Evolutionary conservation across 2,888 invertebrate genomes (phyloP).

Genomic region (Cataglyphis cursor): DNA sequence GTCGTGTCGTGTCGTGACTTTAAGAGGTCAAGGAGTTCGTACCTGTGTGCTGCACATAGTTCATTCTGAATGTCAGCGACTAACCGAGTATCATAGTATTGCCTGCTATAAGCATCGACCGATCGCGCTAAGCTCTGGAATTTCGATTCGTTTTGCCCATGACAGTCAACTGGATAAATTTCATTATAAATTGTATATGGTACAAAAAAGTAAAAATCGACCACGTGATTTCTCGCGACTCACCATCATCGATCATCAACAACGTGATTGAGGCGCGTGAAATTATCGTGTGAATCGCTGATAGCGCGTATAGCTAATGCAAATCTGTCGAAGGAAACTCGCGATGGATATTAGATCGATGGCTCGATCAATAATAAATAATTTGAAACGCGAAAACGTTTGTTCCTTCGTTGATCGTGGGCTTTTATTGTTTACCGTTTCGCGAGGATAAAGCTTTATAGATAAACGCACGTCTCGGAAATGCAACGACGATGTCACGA

Average conservation of each 20-base stretch:
- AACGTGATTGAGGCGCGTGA: slow-evolving; percentile 19
- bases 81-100: slow-evolving; percentile 36
- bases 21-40: slow-evolving; percentile 55
- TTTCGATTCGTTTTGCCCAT: slow-evolving; percentile 2
- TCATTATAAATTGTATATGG: slow-evolving; percentile 24
- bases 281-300: slow-evolving; percentile 9
- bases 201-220: slow-evolving; percentile 22
- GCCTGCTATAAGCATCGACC: slow-evolving; percentile 46
- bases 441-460: not conserved
- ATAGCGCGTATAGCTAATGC: not conserved
- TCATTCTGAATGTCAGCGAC: slow-evolving; percentile 43
- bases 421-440: not conserved
- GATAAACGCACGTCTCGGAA: slow-evolving; percentile 16
- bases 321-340: no score
- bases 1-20: slow-evolving; percentile 34
- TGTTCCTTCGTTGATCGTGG: not conserved
- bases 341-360: slow-evolving; percentile 18
- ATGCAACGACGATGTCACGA: slow-evolving; percentile 20
- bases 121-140: not conserved
- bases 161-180: slow-evolving; percentile 2
- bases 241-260: slow-evolving; percentile 45
- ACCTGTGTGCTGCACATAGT: slow-evolving; percentile 22
- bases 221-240: slow-evolving; percentile 41
- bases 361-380: slow-evolving; percentile 4
- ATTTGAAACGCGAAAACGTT: not conserved